Base-by-base conservation (phyloP, 2,888 invertebrate species). In the Trissolcus japonicus region DNA sequence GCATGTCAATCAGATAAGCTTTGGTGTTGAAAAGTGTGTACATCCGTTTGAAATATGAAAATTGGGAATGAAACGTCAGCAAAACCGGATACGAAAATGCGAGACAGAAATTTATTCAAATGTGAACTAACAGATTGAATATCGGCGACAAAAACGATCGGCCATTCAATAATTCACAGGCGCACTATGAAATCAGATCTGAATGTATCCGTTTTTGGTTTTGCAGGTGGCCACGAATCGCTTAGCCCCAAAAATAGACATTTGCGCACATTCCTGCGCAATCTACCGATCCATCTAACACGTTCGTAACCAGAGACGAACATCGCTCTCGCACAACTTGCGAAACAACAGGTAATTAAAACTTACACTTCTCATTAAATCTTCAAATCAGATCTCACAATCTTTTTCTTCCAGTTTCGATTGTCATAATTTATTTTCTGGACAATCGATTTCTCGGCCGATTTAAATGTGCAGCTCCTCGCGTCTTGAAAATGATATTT, bases 171-270 rank as follows among this genome's bases (percentile, higher is more conserved):
- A 67, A 62, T 63, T 68, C 68, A 51, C 62, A n/a, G 16, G 53
- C 29, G 50, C 40, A 35, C 57, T 54, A 59, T 63, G 75, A 59
- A 68, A 74, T 67, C 67, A 59, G 67, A 74, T 67, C 67, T 67
- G 48, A 74, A 74, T 62, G 7, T 59, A 68, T 51, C 40, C 54
- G 67, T 74, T 63, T 16, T 63, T 16, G 53, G 35, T 51, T 53
- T 62, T 57, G 48, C 67, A 62, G 67, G 54, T 68, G 74, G 57
- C 25, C 67, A 57, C 6, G 25, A 55, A 35, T 43, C 55, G 19
- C 16, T 21, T 6, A 25, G 4, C 41, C 73, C 43, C n/a, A n/a
- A 62, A 62, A 74, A 56, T 68, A 40, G 21, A 62, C 57, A 59
- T 68, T 75, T 68, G 59, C 68, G 63, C 59, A 55, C 57, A 63